phyloP scores from a whole-genome alignment of 53 echinoderm and acorn worm species.

The Hippasteria phrygiana region DNA sequence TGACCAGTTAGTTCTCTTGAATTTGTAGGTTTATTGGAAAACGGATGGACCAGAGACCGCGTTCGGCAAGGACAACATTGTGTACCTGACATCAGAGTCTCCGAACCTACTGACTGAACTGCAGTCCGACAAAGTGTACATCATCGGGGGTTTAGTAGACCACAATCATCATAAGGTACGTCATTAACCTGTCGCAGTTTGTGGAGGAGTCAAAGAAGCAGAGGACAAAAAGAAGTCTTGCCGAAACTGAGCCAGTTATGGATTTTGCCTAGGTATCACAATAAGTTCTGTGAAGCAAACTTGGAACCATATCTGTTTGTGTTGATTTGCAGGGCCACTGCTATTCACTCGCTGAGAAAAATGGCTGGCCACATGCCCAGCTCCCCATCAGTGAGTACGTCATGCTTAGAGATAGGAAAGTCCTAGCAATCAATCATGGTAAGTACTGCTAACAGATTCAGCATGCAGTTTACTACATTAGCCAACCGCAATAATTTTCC shows the following conservation, averaged over 20 bases:
- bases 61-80: constrained; percentile 83
- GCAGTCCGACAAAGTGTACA: constrained; percentile 78
- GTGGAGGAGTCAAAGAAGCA: no score
- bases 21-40: constrained; percentile 70
- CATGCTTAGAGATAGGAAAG: constrained; percentile 81
- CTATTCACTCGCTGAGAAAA: constrained; percentile 71
- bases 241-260: no score
- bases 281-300: background rate
- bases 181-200: no score
- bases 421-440: constrained; percentile 95
- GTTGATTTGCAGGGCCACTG: constrained; percentile 72
- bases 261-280: background rate
- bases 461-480: no score
- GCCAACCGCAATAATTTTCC: no score
- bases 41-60: constrained; percentile 68
- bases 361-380: constrained; percentile 93
- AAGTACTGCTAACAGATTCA: constrained; percentile 28
- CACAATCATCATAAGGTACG: constrained; percentile 98
- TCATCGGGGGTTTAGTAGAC: constrained; percentile 96
- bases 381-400: constrained; percentile 92
- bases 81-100: constrained; percentile 93
- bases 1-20: background rate
- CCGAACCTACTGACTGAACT: constrained; percentile 83
- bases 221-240: no score
- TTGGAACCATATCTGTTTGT: background rate